Conservation (phyloP, 2,797 vertebrate genomes). For the Anniella stebbinsi region DNA sequence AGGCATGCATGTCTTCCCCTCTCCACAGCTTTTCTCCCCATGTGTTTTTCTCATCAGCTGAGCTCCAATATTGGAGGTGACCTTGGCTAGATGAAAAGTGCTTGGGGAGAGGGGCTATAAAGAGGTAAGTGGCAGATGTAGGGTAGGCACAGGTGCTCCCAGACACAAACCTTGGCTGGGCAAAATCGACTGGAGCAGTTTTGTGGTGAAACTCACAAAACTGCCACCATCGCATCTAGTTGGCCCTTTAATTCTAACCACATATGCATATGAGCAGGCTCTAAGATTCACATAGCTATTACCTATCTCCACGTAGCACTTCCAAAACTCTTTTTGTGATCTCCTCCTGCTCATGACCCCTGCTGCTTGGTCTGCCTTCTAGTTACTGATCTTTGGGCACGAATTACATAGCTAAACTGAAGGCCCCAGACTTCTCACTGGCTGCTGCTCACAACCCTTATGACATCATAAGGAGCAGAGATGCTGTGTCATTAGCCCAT, state of each 20-base stretch:
- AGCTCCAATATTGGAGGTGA: neutral
- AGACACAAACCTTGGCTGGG: neutral
- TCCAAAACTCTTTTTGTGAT: neutral
- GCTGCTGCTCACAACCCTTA: neutral
- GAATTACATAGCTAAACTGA: constrained; percentile 33
- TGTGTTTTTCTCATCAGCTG: neutral
- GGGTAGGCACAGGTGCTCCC: neutral
- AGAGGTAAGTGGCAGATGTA: neutral
- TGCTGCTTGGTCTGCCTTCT: constrained; percentile 29
- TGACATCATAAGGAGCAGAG: constrained; percentile 41
- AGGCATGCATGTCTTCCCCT: neutral
- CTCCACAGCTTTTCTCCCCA: neutral
- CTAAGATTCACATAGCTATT: neutral
- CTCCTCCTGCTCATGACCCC: neutral
- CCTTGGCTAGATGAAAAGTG: neutral
- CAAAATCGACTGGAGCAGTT: neutral
- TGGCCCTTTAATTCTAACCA: neutral
- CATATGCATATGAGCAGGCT: neutral
- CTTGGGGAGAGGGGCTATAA: neutral
- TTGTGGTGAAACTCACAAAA: neutral
- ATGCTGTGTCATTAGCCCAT: constrained; percentile 1
- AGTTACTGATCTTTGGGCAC: constrained; percentile 21
- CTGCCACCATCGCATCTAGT: neutral
- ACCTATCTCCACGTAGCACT: neutral
- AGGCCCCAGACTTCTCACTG: constrained; percentile 24